These are phyloP conservation scores for Toxonevra muliebris DNA, from an alignment of 2,888 invertebrate genomes.

Conservation along the genomic window DNA sequence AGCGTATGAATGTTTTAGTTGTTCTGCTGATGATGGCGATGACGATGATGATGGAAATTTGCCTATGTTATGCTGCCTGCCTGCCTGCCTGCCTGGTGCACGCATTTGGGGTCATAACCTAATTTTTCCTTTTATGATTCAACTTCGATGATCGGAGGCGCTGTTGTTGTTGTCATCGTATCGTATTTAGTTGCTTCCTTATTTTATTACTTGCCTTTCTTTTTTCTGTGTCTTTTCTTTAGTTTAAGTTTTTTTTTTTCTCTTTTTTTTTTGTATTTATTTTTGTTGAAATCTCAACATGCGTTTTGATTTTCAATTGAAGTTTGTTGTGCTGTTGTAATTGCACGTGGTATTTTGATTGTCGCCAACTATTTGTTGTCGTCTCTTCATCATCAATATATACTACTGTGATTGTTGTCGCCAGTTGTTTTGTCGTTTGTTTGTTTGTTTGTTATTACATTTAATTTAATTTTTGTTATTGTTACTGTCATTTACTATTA, in stretches of 20 bases:
- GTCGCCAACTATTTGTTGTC: conserved; percentile 21
- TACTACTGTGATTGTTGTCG: conserved; percentile 15
- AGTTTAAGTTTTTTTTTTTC: no score
- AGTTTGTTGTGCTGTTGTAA: conserved; percentile 20
- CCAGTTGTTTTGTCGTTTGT: conserved; percentile 41
- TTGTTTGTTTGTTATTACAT: conserved; percentile 28
- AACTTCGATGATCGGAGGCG: conserved; percentile 13
- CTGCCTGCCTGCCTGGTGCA: conserved; percentile 45
- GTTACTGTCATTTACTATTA: conserved; percentile 25
- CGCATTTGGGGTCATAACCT: conserved; percentile 61
- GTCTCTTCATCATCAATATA: conserved; percentile 9
- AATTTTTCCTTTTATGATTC: conserved; percentile 47
- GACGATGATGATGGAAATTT: conserved; percentile 1
- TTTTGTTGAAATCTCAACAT: no score
- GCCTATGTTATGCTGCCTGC: conserved; percentile 23
- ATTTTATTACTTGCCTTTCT: conserved; percentile 3
- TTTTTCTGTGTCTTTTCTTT: background rate
- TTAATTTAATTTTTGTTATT: conserved; percentile 30
- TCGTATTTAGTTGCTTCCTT: background rate
- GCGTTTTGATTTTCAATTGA: conserved; percentile 25
- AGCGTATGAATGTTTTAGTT: background rate
- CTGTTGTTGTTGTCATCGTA: conserved; percentile 25
- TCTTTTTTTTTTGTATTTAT: no score
- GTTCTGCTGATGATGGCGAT: conserved; percentile 11
- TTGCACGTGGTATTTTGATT: conserved; percentile 19